Evolutionary conservation across 2,797 vertebrate genomes (phyloP), one percentile per base, ranked within the genome.

Genomic region (Miichthys miiuy): DNA sequence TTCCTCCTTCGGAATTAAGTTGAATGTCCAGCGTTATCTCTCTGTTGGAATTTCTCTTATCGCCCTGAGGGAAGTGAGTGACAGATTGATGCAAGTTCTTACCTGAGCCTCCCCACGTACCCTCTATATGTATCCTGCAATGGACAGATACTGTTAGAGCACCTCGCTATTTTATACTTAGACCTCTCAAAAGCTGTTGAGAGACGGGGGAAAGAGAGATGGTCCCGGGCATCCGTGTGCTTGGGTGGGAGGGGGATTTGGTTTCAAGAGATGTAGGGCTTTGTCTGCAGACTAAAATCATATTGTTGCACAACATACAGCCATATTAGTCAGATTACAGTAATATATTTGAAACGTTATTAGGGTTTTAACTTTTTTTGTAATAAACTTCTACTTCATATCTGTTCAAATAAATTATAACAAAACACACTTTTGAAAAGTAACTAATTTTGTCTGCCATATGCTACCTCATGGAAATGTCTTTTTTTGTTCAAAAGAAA

Each of bases 171-270:
- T 96, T 96, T 95, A 95, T 96, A 94, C 93, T 94, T 95, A 96
- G 95, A 84, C 85, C 89, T 90, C 94, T 96, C 94, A 96, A 96
- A 94, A 95, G 96, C 96, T 95, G 97, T 93, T 97, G 97, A 98
- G 91, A 95, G 97, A 97, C 84, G 66, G 87, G 88, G 85, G 92
- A 94, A 92, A 93, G 92, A 85, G 89, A 92, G 93, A 92, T 91
- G 93, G 94, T 94, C 94, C 94, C 75, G 95, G 94, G 94, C 94
- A 92, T 94, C 93, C 91, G 89, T 93, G 92, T 92, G 93, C 94
- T 92, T 96, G 96, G 92, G 90, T 90, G 93, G 93, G 91, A 92
- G 87, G 50, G 51, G 87, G 90, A 91, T 96, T 94, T 79, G 86
- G 93, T 96, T 95, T 96, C 96, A 93, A 61, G 76, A 90, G 93